Evolutionary conservation across 2,113 vertebrate genomes (phyloP).

Genomic region (Grantiella picta): DNA sequence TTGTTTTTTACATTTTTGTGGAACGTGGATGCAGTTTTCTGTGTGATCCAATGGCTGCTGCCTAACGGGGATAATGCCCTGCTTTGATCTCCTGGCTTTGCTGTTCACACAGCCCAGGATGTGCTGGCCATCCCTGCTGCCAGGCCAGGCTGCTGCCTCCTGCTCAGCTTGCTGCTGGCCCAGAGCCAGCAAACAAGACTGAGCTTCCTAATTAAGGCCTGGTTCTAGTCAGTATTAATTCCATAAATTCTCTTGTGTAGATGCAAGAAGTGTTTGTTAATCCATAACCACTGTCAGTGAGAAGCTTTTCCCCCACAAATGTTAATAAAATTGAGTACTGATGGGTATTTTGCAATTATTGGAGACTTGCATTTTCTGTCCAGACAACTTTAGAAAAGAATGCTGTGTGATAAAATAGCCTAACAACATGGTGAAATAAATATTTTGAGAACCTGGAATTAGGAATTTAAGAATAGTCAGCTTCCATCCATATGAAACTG

Average conservation of each 20-base stretch:
- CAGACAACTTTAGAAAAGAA: background rate
- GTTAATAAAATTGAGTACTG: background rate
- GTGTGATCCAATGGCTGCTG: background rate
- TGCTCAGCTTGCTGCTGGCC: background rate
- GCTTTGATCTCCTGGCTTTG: background rate
- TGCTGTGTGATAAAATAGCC: background rate
- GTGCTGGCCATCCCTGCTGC: background rate
- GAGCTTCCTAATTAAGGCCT: background rate
- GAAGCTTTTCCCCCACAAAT: background rate
- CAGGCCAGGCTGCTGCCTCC: background rate
- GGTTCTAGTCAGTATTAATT: background rate
- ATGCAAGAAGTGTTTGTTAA: background rate
- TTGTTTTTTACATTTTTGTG: background rate
- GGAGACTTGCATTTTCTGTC: background rate
- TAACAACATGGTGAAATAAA: background rate
- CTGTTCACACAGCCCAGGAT: background rate
- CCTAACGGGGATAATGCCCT: background rate
- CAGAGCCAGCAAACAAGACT: background rate
- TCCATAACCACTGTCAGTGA: background rate
- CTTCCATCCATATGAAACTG: background rate
- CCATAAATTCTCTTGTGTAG: background rate
- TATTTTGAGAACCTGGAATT: background rate
- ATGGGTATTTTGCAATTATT: background rate
- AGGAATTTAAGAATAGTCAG: background rate
- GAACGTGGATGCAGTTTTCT: background rate